Conservation (phyloP, 2,888 invertebrate genomes). For the Lordiphosa fenestrarum region DNA sequence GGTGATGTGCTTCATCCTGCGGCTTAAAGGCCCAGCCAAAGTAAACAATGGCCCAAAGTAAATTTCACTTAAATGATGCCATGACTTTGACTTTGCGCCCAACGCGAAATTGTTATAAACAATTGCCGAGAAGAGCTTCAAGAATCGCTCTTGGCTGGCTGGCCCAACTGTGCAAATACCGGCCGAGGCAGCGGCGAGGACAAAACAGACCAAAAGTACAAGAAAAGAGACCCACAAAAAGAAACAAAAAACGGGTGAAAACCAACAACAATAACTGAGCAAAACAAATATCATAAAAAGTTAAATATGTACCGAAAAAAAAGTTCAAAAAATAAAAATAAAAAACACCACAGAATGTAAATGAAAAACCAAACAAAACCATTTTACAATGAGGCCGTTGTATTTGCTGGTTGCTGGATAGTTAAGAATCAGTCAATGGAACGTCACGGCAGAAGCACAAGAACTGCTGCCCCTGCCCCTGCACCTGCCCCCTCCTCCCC, state of each 20-base stretch:
- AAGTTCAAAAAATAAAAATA: slow-evolving; percentile 7
- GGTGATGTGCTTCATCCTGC: slow-evolving; percentile 7
- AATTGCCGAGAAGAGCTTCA: slow-evolving; percentile 16
- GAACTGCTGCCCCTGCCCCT: slow-evolving; percentile 11
- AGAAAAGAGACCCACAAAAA: slow-evolving; percentile 18
- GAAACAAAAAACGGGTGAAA: slow-evolving; percentile 26
- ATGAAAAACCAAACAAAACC: slow-evolving; percentile 57
- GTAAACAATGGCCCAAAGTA: slow-evolving; percentile 52
- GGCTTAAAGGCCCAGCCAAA: slow-evolving; percentile 5
- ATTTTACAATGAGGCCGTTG: slow-evolving; percentile 40
- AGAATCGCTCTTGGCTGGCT: slow-evolving; percentile 1
- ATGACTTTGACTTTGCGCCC: slow-evolving; percentile 60
- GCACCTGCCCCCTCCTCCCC: not conserved
- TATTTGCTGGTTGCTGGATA: slow-evolving; percentile 34
- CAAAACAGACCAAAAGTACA: slow-evolving; percentile 10
- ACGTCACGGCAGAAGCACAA: slow-evolving; percentile 65
- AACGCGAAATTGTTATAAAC: slow-evolving; percentile 21
- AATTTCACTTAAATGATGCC: slow-evolving; percentile 65
- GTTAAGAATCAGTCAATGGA: slow-evolving; percentile 64
- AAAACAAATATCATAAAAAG: slow-evolving; percentile 11
- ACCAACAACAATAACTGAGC: slow-evolving; percentile 10
- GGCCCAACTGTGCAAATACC: slow-evolving; percentile 8
- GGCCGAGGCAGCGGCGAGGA: slow-evolving; percentile 3
- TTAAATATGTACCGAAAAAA: slow-evolving; percentile 8
- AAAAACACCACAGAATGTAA: slow-evolving; percentile 46